Base-by-base conservation (phyloP, 2,797 vertebrate genomes). In the Lepus townsendii region DNA sequence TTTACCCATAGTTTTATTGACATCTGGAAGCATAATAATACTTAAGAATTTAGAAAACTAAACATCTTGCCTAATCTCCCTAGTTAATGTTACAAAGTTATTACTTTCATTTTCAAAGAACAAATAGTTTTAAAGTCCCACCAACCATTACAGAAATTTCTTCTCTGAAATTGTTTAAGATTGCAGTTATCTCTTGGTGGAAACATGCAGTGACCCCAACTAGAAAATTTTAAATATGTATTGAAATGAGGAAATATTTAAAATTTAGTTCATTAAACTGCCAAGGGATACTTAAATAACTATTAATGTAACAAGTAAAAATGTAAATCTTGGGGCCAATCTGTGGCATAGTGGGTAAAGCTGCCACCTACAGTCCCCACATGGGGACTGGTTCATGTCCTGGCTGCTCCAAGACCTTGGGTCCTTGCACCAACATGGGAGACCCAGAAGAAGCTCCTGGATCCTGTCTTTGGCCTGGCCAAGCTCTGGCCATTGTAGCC, bases 201-300 rank as follows among this genome's bases (percentile, higher is more conserved):
- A 93, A 96, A 93, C 60, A 2, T 4, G 76, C 0, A 3, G 7
- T 94, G 79, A 92, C 27, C 76, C 14, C 5, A 90, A 20, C 27
- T 0, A 73, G 60, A 95, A 97, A 90, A 60, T 11, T 95, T 96
- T 78, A 96, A 95, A 76, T 68, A 80, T 13, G 6, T n/a, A 94
- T 42, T 86, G 9, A 96, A 97, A 85, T 65, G 89, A 38, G 32
- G 9, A 95, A 13, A 1, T 3, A 83, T 32, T 96, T 84, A 11
- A 12, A 0, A 0, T 96, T 91, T 88, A 78, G 30, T 73, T 92
- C 9, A 88, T 57, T 82, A 94, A 91, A 95, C 95, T 71, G 1
- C 0, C 60, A 96, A 90, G 12, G 12, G 62, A 65, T 0, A 62
- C 16, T 69, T 88, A 79, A 95, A 89, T 90, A 62, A 80, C 77